Conservation (phyloP, 2,113 vertebrate genomes). For the Pelvicachromis taeniatus region DNA sequence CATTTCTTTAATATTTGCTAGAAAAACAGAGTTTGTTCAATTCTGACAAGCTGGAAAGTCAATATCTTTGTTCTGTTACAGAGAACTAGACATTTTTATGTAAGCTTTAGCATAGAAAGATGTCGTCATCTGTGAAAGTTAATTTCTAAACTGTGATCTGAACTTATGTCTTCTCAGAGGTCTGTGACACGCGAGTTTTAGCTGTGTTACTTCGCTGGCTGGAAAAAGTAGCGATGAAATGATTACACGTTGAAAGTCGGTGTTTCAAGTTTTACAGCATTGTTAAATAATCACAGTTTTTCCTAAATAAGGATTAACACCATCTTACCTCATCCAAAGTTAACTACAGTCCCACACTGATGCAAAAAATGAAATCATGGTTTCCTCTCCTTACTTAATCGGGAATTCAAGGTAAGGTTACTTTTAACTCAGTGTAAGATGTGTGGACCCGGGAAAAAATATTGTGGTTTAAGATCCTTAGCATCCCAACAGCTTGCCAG, state of each 20-base stretch:
- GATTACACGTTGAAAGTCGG: background rate
- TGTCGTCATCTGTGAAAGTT: background rate
- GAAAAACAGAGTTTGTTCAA: background rate
- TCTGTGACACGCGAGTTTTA: background rate
- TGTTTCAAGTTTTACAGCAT: background rate
- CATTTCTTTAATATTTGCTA: background rate
- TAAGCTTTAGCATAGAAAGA: fast-evolving
- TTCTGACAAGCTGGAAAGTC: background rate
- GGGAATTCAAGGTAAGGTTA: fast-evolving
- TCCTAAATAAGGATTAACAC: background rate
- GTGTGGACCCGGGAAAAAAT: background rate
- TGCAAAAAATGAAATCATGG: background rate
- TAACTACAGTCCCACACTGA: background rate
- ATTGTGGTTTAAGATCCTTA: background rate
- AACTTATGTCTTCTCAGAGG: background rate
- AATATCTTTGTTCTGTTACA: background rate
- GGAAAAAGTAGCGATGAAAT: background rate
- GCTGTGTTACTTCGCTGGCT: background rate
- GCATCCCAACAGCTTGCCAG: background rate
- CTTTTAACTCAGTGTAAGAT: background rate
- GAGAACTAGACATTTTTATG: background rate
- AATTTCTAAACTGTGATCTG: background rate
- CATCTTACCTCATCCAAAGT: background rate
- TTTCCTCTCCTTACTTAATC: background rate
- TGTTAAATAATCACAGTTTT: background rate